These are phyloP conservation scores for Drosophila histrio DNA, from an alignment of 2,888 invertebrate species.

Conservation along the genomic window DNA sequence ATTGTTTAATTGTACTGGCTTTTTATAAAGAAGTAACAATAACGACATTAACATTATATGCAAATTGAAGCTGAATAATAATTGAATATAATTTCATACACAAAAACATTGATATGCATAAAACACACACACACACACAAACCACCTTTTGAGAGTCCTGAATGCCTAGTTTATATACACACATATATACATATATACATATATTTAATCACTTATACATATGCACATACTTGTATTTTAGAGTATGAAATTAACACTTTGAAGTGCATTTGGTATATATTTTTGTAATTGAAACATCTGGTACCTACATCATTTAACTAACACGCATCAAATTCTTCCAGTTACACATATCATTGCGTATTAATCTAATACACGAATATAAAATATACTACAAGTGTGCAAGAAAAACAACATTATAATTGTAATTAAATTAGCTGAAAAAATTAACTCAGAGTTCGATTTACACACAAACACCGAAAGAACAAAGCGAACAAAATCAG, in stretches of 20 bases:
- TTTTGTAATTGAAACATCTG: slow-evolving; percentile 39
- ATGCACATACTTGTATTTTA: slow-evolving; percentile 7
- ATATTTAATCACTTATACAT: neutral
- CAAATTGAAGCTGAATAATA: slow-evolving; percentile 11
- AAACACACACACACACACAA: slow-evolving; percentile 1
- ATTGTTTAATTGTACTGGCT: slow-evolving; percentile 27
- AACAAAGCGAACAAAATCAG: slow-evolving; percentile 17
- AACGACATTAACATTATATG: neutral
- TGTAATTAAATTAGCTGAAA: slow-evolving; percentile 28
- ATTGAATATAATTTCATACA: slow-evolving; percentile 8
- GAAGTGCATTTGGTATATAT: slow-evolving; percentile 31
- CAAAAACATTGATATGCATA: slow-evolving; percentile 4
- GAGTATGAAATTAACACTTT: slow-evolving; percentile 5
- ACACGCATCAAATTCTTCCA: slow-evolving; percentile 68
- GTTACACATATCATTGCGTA: slow-evolving; percentile 75
- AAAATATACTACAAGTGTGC: slow-evolving; percentile 36
- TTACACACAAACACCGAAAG: slow-evolving; percentile 4
- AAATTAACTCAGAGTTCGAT: slow-evolving; percentile 20
- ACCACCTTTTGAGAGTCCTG: neutral
- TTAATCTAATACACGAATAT: slow-evolving; percentile 50
- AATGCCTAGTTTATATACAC: slow-evolving; percentile 12
- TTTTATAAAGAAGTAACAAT: slow-evolving; percentile 7
- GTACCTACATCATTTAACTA: slow-evolving; percentile 52
- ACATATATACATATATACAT: neutral
- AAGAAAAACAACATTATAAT: slow-evolving; percentile 17